Conservation (phyloP, 2,797 vertebrate species). For the Nasua narica region DNA sequence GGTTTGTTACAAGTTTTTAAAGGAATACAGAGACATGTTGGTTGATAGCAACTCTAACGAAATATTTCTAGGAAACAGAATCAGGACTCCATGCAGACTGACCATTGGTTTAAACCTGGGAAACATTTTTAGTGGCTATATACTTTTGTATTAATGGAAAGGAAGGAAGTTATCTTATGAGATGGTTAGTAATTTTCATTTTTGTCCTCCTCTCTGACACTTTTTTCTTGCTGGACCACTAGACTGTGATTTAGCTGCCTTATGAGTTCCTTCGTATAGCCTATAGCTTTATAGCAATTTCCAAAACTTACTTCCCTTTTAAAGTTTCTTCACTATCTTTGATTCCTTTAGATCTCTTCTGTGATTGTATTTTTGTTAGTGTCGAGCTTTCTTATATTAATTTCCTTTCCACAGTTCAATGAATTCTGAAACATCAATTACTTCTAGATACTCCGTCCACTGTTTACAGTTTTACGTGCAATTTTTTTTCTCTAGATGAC, state of each 20-base stretch:
- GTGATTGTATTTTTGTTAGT: background rate
- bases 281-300: background rate
- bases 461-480: background rate
- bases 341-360: background rate
- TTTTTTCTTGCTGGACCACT: background rate
- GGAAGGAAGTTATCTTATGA: background rate
- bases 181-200: background rate
- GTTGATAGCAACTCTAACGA: background rate
- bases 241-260: background rate
- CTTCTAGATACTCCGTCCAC: background rate
- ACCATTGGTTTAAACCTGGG: background rate
- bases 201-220: background rate
- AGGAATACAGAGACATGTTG: background rate
- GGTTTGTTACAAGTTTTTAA: conserved; percentile 24
- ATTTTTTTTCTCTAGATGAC: background rate
- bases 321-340: background rate
- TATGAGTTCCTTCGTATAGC: background rate
- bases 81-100: background rate
- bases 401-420: background rate
- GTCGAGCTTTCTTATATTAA: background rate
- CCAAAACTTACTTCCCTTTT: background rate
- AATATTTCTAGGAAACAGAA: conserved; percentile 6
- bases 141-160: background rate
- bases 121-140: background rate
- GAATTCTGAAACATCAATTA: background rate